Percentiles rank a stretch among this genome's conserved stretches.
phyloP scores from a whole-genome alignment of 64 coral and sea anemone species.

The Trachythela sp. region DNA sequence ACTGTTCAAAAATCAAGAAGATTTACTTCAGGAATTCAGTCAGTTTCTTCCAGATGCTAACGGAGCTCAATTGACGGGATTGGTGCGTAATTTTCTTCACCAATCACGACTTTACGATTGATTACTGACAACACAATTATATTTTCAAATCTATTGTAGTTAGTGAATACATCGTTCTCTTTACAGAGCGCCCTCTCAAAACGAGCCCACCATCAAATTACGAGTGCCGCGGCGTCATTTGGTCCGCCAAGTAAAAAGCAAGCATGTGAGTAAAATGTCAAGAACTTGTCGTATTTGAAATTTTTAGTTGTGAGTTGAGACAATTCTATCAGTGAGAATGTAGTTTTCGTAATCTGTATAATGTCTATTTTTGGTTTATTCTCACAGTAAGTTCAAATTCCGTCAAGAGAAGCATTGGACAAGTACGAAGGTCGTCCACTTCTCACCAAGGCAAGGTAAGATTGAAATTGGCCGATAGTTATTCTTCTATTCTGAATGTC shows the following conservation, averaged over 20 bases:
- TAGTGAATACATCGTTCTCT: neutral
- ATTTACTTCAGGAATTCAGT: conserved; percentile 91
- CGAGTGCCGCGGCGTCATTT: neutral
- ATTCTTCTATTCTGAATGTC: neutral
- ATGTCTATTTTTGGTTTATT: neutral
- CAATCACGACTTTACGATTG: neutral
- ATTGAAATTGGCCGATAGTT: neutral
- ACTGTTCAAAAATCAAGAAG: conserved; percentile 96
- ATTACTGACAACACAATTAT: too few species aligned
- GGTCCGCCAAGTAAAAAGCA: conserved; percentile 82
- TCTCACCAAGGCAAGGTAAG: conserved; percentile 39
- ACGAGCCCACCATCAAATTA: conserved; percentile 10
- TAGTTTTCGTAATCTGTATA: neutral
- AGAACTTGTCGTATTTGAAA: too few species aligned
- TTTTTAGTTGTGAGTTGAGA: neutral
- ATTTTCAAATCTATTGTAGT: neutral
- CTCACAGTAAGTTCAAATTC: conserved; percentile 60
- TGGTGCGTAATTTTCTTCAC: neutral
- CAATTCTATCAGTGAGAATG: neutral
- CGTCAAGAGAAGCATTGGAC: conserved; percentile 64
- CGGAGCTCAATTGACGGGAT: conserved; percentile 31
- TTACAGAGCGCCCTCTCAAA: conserved; percentile 55
- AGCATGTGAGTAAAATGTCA: conserved; percentile 62
- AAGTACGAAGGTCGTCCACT: conserved; percentile 64
- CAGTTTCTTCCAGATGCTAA: conserved; percentile 99